Evolutionary conservation across 2,888 invertebrate species (phyloP), one percentile per base, ranked within the genome.

Genomic region (Archips crataeganus): DNA sequence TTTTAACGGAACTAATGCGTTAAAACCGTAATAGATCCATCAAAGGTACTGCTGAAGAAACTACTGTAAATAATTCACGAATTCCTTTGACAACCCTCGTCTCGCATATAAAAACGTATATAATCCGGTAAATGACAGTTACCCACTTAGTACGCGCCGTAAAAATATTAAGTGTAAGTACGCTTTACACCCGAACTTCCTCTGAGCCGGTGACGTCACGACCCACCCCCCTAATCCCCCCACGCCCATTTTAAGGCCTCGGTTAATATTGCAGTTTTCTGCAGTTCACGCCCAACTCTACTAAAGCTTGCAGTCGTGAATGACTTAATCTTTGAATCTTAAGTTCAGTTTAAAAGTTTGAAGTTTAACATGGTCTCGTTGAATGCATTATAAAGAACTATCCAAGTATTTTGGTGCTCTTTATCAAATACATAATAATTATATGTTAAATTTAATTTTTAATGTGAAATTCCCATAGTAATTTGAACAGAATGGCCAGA

Each of bases 231-330:
- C 63, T 71, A 42, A 54, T 62, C 64, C 62, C 75, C 75, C 73
- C 59, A 23, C 69, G 62, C 39, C 59, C 66, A 66, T 73, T 75
- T 75, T 73, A 72, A 75, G 75, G 69, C 73, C 73, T 70, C 69
- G 61, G 61, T 75, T 75, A 75, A 73, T 73, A 75, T 75, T 75
- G 75, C 73, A 75, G 62, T 73, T 73, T 73, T 73, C 59, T 73
- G 68, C 73, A 73, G 73, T 73, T 64, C 15, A 69, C 68, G 68
- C 73, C 68, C 59, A 10, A 73, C 49, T 73, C 68, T 69, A 68
- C 72, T 72, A 59, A 73, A 69, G 39, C 23, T 15, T n/a, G 63
- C 39, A 39, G 71, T 72, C 68, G 71, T 54, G 62, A 49, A 47
- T 51, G 63, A 47, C 47, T 47, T 47, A 47, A 63, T 63, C 47